Evolutionary conservation across 2,888 invertebrate species (phyloP), one percentile per base, ranked within the genome.

Genomic region (Sinotaia quadrata): DNA sequence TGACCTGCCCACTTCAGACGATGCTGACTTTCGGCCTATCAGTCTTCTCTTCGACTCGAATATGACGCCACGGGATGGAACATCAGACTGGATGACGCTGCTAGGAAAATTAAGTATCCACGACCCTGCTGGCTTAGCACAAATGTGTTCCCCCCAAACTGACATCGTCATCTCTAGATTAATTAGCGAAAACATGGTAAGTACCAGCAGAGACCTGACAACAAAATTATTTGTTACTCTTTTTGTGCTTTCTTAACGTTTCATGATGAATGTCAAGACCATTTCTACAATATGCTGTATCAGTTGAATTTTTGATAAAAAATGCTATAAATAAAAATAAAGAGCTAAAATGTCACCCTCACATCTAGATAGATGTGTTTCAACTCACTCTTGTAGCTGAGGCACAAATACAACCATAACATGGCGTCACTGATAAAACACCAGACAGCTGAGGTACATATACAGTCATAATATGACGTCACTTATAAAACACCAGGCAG

Each of bases 131-230:
- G 81, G 78, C 15, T 74, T 80, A 44, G 77, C 80, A 7, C 78
- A 82, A 58, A 75, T 82, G 47, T 76, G 78, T 37, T 77, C 79
- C 1, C 80, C 81, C 0, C 82, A 81, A 59, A 81, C 80, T 62
- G 83, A 83, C 54, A 71, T 82, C 8, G 81, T 83, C 63, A 76
- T 83, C 61, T 81, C 80, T 31, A 75, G 80, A 60, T 77, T 83
- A 31, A 78, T 83, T 49, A 75, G 82, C 24, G 83, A 83, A 76
- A 83, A 83, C 66, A 59, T 82, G 72, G 83, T 83, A 73, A 77
- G 76, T 73, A n/a, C n/a, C n/a, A n/a, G n/a, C 47, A 12, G 47
- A 24, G 8, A 2, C 18, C 41, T 41, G 41, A 8, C 41, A 41
- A 18, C 10, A 41, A 41, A 51, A 10, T 41, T 41, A 41, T 41